Base-by-base conservation (phyloP, 1,140 invertebrate species). In the Brevipalpus yothersi region DNA sequence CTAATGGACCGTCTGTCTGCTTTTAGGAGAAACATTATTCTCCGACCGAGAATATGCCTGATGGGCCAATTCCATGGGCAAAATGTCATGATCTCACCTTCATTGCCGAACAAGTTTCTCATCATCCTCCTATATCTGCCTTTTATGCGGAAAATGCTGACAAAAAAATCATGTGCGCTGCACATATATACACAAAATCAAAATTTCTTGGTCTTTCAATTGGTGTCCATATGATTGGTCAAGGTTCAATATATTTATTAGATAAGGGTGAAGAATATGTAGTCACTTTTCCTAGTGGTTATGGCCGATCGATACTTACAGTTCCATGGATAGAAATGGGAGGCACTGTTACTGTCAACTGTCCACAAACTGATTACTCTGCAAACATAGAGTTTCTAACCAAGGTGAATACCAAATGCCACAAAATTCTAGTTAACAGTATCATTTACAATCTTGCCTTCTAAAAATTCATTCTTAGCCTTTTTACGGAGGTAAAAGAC, bases 121-220 rank as follows among this genome's bases (percentile, higher is more conserved):
- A 99, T 77, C 94, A 98, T 78, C 95, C 94, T 12, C 94, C 94
- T 86, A 85, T 95, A 65, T 93, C 88, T 66, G 92, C 88, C 15
- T 96, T 96, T 74, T 96, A 96, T 76, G 90, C 89, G 56, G 92
- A 96, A 72, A 86, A 92, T 74, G 80, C 81, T 61, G 79, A 82
- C 61, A 92, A 90, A 72, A 78, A 82, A 62, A 88, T 95, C 56
- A 82, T 81, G 69, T 89, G 95, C 71, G 82, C 84, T 42, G 89
- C 88, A 8, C 88, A 89, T 68, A 89, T 96, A 53, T 96, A 88
- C 82, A 96, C 92, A 17, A 96, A 95, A 72, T 94, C 91, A 63
- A 94, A 94, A 74, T 96, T 96, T 73, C 78, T 96, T 42, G 92
- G 93, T 0, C 75, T 97, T 43, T 93, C 89, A 17, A 87, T 97